phyloP scores from a whole-genome alignment of 2,113 vertebrate species.

The Propithecus coquereli region DNA sequence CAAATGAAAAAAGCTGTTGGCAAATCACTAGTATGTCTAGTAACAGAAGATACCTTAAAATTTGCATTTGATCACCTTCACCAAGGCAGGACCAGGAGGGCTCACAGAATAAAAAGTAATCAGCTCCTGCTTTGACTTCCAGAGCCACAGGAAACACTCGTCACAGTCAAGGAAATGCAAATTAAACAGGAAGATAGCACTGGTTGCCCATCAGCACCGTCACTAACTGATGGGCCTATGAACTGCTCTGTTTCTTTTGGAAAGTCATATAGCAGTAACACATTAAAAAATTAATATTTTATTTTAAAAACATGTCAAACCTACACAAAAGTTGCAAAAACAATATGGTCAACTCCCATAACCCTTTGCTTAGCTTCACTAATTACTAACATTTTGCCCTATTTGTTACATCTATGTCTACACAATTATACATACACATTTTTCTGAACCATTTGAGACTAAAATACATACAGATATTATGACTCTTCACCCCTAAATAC shows the following conservation, averaged over 20 bases:
- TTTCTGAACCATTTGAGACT: not conserved
- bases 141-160: not conserved
- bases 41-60: not conserved
- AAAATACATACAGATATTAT: not conserved
- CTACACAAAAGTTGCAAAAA: not conserved
- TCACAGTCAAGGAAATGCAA: not conserved
- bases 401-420: not conserved
- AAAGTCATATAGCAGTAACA: not conserved
- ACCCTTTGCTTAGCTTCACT: not conserved
- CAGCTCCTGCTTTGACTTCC: not conserved
- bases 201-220: not conserved
- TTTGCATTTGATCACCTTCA: not conserved
- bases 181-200: not conserved
- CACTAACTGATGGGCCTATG: not conserved
- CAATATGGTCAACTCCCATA: not conserved
- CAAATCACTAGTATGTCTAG: not conserved
- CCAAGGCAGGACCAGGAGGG: not conserved
- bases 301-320: not conserved
- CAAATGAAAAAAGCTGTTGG: not conserved
- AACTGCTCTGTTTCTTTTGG: not conserved
- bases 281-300: not conserved
- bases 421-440: not conserved
- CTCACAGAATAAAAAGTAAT: not conserved
- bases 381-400: not conserved
- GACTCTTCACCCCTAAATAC: not conserved